These are phyloP conservation scores for Limenitis camilla DNA, from an alignment of 2,888 invertebrate genomes.

Conservation along the genomic window DNA sequence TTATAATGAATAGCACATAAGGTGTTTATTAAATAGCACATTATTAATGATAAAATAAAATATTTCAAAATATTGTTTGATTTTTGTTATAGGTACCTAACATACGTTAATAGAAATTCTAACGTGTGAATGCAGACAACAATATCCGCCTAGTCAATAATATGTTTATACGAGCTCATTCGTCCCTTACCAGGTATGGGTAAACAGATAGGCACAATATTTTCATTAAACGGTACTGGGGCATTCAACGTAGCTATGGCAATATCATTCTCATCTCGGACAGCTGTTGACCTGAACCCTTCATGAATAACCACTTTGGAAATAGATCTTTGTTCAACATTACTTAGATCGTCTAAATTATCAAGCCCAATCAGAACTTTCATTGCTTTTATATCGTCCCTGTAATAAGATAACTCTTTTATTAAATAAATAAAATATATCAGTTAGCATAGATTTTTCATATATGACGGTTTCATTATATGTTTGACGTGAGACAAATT, in stretches of 20 bases:
- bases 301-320: conserved; percentile 60
- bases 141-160: no score
- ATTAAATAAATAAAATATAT: background rate
- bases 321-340: conserved; percentile 53
- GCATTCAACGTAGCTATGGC: conserved; percentile 64
- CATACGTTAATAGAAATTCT: no score
- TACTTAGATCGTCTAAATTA: conserved; percentile 44
- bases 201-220: conserved; percentile 70
- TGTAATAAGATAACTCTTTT: conserved; percentile 23
- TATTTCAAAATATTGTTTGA: no score
- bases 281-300: conserved; percentile 61
- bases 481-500: no score
- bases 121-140: no score
- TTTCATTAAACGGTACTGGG: conserved; percentile 56
- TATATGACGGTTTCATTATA: no score
- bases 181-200: no score
- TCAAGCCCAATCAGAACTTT: conserved; percentile 64
- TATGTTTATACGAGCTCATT: no score
- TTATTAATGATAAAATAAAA: no score
- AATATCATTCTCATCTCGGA: conserved; percentile 75
- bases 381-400: conserved; percentile 53
- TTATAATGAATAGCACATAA: no score
- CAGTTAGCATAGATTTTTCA: background rate
- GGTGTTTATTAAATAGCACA: no score
- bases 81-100: no score